Base-by-base conservation (phyloP, 2,888 invertebrate genomes). In the Tachina lurida region DNA sequence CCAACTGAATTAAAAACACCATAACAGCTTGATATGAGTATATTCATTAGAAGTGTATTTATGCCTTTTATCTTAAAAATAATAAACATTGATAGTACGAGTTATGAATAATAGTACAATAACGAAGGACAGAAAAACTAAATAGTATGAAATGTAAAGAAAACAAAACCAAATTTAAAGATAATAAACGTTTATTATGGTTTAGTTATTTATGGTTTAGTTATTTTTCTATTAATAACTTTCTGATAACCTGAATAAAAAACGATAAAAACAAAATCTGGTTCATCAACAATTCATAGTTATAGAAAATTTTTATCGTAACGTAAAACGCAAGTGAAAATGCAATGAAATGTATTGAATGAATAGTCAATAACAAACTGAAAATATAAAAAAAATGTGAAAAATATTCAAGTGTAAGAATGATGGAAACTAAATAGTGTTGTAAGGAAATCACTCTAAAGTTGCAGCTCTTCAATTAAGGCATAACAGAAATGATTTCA, bases 71-170 rank as follows among this genome's bases (percentile, higher is more conserved):
- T 70, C 41, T 56, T 8, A 56, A 43, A 43, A 70, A 56, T 3
- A 39, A 70, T 54, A 70, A 70, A 70, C 41, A 15, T 70, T 70
- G 54, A 43, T 70, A 70, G 43, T 45, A 19, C 45, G 45, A 13
- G 19, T 41, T 60, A 41, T 60, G 60, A 60, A 41, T n/a, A 60
- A 56, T 2, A 22, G 4, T 13, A 22, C 13, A 22, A 56, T n/a
- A 10, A 54, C 1, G 19, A n/a, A 49, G 19, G 52, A 39, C 22
- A 58, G 39, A 31, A 58, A 43, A 62, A 17, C 17, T 10, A n/a
- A 41, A 62, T 10, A 12, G 9, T 19, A 43, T 43, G 31, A n/a
- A 60, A 63, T 43, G 19, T 54, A 54, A 54, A n/a, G 13, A 56
- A 22, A 19, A 45, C n/a, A 63, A 43, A 19, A 39, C 19, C 13